Conservation (phyloP, 2,113 vertebrate genomes). For the Pituophis catenifer region DNA sequence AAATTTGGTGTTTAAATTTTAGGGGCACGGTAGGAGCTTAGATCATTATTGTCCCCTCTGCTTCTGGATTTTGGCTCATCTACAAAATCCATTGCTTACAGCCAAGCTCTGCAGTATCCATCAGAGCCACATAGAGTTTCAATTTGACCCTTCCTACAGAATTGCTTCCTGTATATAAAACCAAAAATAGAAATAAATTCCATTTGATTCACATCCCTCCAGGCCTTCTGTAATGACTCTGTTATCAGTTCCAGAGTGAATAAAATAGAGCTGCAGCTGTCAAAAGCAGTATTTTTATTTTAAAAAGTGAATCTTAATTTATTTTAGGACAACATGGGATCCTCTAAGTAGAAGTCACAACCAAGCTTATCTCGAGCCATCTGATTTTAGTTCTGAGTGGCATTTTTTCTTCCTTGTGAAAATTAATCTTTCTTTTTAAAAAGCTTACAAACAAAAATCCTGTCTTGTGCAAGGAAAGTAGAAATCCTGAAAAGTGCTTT, state of each 20-base stretch:
- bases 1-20: not conserved
- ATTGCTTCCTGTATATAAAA: not conserved
- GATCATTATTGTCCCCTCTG: not conserved
- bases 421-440: not conserved
- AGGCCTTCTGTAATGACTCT: constrained; percentile 11
- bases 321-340: not conserved
- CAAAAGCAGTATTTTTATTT: constrained; percentile 1
- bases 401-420: not conserved
- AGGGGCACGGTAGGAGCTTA: not conserved
- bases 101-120: not conserved
- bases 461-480: not conserved
- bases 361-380: not conserved
- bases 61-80: not conserved
- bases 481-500: not conserved
- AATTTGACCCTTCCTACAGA: not conserved
- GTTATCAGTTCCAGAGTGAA: constrained; percentile 4
- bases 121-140: not conserved
- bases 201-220: not conserved
- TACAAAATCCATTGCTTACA: not conserved
- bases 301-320: constrained; percentile 8
- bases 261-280: constrained; percentile 17
- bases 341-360: not conserved
- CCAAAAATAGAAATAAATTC: not conserved
- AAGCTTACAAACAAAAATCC: not conserved
- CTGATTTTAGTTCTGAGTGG: constrained; percentile 1